Conservation (phyloP, 92 coral and sea anemone species). For the Pocillopora grandis region DNA sequence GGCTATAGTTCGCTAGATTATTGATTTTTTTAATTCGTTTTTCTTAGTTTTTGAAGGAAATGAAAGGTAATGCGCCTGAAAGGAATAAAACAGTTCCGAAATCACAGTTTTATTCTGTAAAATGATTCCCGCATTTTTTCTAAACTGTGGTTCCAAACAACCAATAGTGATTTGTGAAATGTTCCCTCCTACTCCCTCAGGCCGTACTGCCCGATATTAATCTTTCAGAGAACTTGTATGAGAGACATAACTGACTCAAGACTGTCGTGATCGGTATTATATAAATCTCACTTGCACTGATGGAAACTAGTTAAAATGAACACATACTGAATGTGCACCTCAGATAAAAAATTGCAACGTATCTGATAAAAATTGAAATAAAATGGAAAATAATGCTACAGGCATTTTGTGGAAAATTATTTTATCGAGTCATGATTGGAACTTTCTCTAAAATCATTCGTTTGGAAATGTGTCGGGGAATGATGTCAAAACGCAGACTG, state of each 20-base stretch:
- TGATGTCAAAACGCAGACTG: constrained; percentile 1
- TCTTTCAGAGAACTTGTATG: too few species aligned
- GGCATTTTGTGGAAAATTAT: background rate
- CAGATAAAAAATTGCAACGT: background rate
- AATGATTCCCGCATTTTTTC: background rate
- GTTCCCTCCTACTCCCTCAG: too few species aligned
- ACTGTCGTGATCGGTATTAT: too few species aligned
- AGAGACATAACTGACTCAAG: too few species aligned
- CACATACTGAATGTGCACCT: background rate
- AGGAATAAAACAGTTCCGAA: background rate
- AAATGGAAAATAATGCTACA: background rate
- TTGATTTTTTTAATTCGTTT: constrained; percentile 1
- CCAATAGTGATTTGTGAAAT: too few species aligned
- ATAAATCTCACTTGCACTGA: too few species aligned
- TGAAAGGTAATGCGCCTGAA: background rate
- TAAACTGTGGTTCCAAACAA: too few species aligned
- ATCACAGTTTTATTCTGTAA: background rate
- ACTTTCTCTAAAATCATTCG: background rate
- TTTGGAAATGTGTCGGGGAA: background rate
- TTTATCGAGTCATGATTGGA: background rate
- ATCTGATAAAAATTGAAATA: background rate
- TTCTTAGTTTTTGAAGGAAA: background rate
- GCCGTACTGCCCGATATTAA: too few species aligned
- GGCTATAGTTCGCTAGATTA: background rate
- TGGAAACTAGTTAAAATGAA: background rate